These are phyloP conservation scores for Anniella stebbinsi DNA, from an alignment of 2,797 vertebrate genomes.

Conservation along the genomic window DNA sequence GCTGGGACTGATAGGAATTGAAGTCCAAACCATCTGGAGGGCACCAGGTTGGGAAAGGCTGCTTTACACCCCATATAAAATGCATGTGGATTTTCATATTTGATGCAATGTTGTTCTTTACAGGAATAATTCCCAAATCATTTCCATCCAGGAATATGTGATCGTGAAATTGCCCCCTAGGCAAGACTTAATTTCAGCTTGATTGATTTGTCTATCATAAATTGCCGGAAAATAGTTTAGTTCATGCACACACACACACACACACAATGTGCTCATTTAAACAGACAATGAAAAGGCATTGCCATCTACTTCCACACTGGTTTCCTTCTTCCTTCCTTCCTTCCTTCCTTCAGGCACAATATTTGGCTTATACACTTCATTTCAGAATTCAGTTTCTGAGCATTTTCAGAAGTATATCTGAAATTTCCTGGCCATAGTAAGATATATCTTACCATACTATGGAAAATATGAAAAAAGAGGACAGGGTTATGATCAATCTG, in stretches of 20 bases:
- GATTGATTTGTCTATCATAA: background rate
- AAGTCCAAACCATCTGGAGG: too few relatives aligned
- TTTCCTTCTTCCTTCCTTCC: background rate
- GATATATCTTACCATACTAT: background rate
- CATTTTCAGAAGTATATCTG: fast-evolving
- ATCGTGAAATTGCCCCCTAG: background rate
- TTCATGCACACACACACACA: background rate
- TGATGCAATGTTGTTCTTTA: background rate
- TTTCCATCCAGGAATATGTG: background rate
- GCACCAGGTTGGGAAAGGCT: too few relatives aligned
- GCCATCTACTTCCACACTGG: background rate
- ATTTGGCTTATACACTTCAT: background rate
- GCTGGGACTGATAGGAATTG: too few relatives aligned
- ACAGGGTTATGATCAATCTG: background rate
- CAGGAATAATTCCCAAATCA: background rate
- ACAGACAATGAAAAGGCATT: background rate
- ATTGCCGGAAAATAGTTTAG: background rate
- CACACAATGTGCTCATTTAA: background rate
- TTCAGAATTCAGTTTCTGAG: background rate
- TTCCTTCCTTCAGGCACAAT: background rate
- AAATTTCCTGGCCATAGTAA: background rate
- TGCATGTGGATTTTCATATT: background rate
- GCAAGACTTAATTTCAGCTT: background rate
- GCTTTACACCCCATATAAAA: background rate
- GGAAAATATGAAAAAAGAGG: background rate